phyloP scores from a whole-genome alignment of 2,113 vertebrate species.

The Butorides virescens region DNA sequence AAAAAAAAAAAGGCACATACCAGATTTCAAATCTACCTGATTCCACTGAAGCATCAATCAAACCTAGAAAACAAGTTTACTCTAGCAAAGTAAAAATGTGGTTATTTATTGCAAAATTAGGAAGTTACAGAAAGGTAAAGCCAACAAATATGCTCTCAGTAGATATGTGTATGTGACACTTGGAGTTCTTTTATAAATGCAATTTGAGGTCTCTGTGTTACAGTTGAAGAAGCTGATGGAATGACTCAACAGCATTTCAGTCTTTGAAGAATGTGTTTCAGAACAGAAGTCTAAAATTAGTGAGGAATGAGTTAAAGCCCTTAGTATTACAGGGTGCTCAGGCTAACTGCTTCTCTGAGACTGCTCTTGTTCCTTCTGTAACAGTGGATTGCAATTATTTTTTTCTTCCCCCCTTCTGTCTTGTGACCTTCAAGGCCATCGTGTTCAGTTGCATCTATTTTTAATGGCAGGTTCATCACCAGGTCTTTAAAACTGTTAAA shows the following conservation, averaged over 20 bases:
- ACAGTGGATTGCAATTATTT: background rate
- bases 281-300: constrained; percentile 45
- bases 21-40: background rate
- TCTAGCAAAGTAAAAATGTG: background rate
- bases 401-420: background rate
- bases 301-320: constrained; percentile 44
- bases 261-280: constrained; percentile 9
- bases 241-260: constrained; percentile 29
- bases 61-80: background rate
- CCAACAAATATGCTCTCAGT: background rate
- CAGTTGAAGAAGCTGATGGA: background rate
- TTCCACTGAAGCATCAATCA: background rate
- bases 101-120: background rate
- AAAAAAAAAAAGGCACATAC: background rate
- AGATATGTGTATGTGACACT: background rate
- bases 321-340: constrained; percentile 1
- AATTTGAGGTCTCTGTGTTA: background rate
- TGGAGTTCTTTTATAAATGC: background rate
- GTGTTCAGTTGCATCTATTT: background rate
- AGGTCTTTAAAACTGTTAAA: background rate
- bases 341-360: background rate
- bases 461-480: background rate
- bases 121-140: background rate
- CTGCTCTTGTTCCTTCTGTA: constrained; percentile 1
- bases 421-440: background rate